A percentile compares a stretch with the other conserved stretches of the same genome.
Conservation (phyloP, 2,797 vertebrate genomes). For the Parambassis ranga region DNA sequence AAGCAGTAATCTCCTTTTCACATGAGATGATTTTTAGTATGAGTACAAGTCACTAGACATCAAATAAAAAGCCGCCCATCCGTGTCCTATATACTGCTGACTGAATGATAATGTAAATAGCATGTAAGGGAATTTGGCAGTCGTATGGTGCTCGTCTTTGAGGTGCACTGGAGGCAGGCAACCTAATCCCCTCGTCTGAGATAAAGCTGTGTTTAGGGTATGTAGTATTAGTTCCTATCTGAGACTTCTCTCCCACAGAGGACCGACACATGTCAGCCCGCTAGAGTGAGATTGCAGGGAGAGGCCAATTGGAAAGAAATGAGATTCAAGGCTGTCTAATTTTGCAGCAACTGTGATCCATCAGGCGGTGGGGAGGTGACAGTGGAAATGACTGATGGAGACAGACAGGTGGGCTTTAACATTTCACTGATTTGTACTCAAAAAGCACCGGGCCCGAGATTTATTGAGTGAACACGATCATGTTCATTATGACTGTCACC, state of each 20-base stretch:
- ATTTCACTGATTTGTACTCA: constrained; percentile 99
- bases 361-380: constrained; percentile 98
- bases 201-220: constrained; percentile 78
- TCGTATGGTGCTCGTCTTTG: constrained; percentile 72
- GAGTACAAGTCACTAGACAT: constrained; percentile 70
- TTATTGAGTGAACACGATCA: constrained; percentile 88
- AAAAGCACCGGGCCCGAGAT: constrained; percentile 92
- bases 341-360: constrained; percentile 99
- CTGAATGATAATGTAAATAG: constrained; percentile 78
- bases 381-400: constrained; percentile 99
- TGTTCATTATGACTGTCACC: constrained; percentile 99
- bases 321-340: constrained; percentile 99
- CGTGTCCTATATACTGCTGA: constrained; percentile 74
- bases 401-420: constrained; percentile 99
- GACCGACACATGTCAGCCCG: constrained; percentile 72
- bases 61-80: constrained; percentile 68
- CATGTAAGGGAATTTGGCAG: constrained; percentile 73
- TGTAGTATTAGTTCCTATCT: constrained; percentile 73
- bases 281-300: constrained; percentile 88
- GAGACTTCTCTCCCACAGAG: constrained; percentile 58
- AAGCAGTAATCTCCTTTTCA: constrained; percentile 63
- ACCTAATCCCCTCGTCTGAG: constrained; percentile 71
- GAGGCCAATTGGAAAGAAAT: constrained; percentile 99
- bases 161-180: constrained; percentile 76
- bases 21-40: constrained; percentile 56